Base-by-base conservation (phyloP, 2,113 vertebrate genomes). In the Gadus chalcogrammus region DNA sequence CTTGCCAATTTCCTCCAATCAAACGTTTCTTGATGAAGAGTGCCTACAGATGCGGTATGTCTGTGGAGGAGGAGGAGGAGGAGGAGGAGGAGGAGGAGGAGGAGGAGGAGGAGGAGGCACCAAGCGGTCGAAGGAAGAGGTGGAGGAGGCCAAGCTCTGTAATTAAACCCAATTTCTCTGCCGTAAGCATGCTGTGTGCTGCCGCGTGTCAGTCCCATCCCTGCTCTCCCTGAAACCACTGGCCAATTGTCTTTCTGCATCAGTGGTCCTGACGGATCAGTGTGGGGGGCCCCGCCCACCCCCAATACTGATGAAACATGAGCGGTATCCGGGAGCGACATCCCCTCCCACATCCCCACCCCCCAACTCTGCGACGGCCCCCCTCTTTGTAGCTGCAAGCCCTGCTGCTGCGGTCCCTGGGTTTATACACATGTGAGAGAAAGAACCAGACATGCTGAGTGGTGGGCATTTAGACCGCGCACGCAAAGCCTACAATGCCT, bases 381-480 rank as follows among this genome's bases (percentile, higher is more conserved):
- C 69, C 77, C 24, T 13, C 48, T 42, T 15, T 79, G 79, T 72
- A 75, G 72, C 77, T 42, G 28, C 56, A 8, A 83, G 78, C 81
- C 70, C 81, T 69, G 42, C 84, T 74, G 83, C 79, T 85, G 85
- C 88, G 84, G 85, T 88, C 86, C 78, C 65, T 61, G 75, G 79
- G 86, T 88, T 87, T 84, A 75, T 82, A 85, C 85, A 35, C 31
- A 86, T 88, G 85, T 87, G 84, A 89, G 71, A 79, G 82, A 85
- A 69, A 82, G 58, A 16, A 58, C 15, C 77, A 74, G 78, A 80
- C 52, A 31, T 70, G 61, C 79, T 73, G 60, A 27, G 42, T 2
- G 42, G 31, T 35, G 31, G 31, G 42, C 42, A 0, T 48, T 48
- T 58, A 7, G n/a, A 55, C 12, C 9, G 9, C 13, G 53, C 53